Evolutionary conservation across 2,113 vertebrate genomes (phyloP).

Genomic region (Podiceps cristatus): DNA sequence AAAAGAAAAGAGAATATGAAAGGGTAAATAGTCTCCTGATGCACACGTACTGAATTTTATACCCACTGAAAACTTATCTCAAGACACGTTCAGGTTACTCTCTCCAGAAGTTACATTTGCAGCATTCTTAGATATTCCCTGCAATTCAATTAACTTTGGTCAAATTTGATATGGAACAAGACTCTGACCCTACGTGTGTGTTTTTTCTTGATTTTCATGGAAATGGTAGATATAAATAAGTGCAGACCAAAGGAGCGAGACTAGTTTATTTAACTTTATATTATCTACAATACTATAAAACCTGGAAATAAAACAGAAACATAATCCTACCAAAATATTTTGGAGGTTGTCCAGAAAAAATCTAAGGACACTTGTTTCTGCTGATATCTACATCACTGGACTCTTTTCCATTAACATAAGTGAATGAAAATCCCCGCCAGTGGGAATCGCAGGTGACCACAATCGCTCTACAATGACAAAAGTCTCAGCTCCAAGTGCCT

Average conservation of each 20-base stretch:
- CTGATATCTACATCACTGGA: not conserved
- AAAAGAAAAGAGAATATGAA: not conserved
- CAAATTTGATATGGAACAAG: not conserved
- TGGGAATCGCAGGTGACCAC: not conserved
- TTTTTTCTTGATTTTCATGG: not conserved
- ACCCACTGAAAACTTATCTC: constrained; percentile 2
- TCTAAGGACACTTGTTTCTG: not conserved
- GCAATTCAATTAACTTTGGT: not conserved
- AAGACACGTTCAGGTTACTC: not conserved
- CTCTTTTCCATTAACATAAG: not conserved
- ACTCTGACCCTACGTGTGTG: not conserved
- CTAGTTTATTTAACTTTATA: constrained; percentile 57
- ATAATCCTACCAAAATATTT: not conserved
- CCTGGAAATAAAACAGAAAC: constrained; percentile 37
- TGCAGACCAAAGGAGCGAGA: not conserved
- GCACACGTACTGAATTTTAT: not conserved
- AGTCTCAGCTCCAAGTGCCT: not conserved
- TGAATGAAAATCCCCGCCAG: not conserved
- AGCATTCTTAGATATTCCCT: not conserved
- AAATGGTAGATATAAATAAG: constrained; percentile 18
- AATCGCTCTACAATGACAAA: not conserved
- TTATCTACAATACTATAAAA: constrained; percentile 11
- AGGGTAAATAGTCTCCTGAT: not conserved
- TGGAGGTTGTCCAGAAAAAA: constrained; percentile 17
- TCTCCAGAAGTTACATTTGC: not conserved